These are phyloP conservation scores for Scartelaos histophorus DNA, from an alignment of 2,113 vertebrate genomes.

Conservation along the genomic window DNA sequence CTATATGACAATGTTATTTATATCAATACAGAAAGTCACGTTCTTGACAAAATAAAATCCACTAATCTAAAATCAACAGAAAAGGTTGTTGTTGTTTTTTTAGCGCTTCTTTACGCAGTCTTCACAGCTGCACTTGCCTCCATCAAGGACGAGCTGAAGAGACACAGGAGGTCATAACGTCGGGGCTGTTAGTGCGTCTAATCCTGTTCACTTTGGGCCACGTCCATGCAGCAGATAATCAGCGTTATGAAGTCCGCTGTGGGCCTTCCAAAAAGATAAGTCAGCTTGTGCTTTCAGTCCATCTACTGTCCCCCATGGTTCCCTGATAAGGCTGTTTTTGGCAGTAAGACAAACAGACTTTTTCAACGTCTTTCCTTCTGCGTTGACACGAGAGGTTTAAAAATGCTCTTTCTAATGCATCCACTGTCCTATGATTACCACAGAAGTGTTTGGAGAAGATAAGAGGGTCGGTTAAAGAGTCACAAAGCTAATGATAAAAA, in stretches of 20 bases:
- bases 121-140: background rate
- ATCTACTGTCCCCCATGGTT: constrained; percentile 66
- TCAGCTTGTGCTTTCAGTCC: constrained; percentile 58
- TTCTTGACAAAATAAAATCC: too few species aligned
- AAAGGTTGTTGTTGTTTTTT: too few species aligned
- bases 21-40: too few species aligned
- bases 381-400: constrained; percentile 31
- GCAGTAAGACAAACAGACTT: constrained; percentile 51
- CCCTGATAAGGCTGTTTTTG: constrained; percentile 69
- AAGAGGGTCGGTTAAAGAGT: constrained; percentile 33
- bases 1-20: too few species aligned
- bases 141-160: constrained; percentile 32
- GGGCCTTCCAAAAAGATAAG: constrained; percentile 70
- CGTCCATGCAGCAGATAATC: constrained; percentile 64
- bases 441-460: constrained; percentile 41
- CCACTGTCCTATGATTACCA: constrained; percentile 42
- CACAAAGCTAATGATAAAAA: constrained; percentile 6
- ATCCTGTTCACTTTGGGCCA: constrained; percentile 58
- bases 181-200: constrained; percentile 56
- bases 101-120: background rate
- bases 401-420: constrained; percentile 41
- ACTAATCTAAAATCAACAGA: too few species aligned
- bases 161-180: constrained; percentile 46
- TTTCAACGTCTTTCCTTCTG: constrained; percentile 35
- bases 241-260: constrained; percentile 45